Evolutionary conservation across 2,797 vertebrate species (phyloP).

Genomic region (Phataginus tetradactyla): DNA sequence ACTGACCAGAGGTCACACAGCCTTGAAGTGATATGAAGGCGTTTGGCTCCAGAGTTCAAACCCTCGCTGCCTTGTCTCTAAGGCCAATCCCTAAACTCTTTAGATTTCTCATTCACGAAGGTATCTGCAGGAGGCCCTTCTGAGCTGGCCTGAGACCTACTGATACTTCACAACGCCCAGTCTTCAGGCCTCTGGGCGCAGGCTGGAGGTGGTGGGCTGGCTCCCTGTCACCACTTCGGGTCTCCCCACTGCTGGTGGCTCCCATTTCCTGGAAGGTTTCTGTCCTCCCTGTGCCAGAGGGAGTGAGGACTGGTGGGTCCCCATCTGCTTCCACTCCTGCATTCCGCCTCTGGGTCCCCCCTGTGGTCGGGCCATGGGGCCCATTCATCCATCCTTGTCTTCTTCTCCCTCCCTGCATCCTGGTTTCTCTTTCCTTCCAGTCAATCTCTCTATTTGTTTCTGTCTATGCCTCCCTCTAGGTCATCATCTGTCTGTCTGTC

Average conservation of each 20-base stretch:
- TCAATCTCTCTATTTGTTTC: background rate
- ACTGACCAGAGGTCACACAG: background rate
- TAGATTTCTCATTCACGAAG: background rate
- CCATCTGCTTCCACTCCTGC: background rate
- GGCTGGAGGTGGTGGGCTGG: no score
- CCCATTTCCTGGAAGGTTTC: background rate
- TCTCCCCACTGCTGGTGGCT: background rate
- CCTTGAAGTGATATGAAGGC: background rate
- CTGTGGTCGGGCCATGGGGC: rapidly evolving
- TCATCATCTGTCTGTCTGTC: rapidly evolving
- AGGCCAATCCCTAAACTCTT: background rate
- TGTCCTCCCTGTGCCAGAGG: background rate
- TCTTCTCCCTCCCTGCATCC: rapidly evolving
- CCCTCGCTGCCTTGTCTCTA: background rate
- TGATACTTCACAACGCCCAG: rapidly evolving
- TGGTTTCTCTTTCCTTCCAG: background rate
- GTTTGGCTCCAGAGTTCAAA: background rate
- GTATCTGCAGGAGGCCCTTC: background rate
- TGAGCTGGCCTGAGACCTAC: background rate
- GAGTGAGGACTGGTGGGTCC: background rate
- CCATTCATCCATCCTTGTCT: background rate
- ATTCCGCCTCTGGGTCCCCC: rapidly evolving
- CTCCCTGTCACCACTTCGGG: no score
- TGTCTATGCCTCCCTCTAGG: background rate
- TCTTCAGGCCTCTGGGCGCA: background rate